Percentiles rank a stretch among this genome's conserved stretches.
phyloP scores from a whole-genome alignment of 2,113 vertebrate genomes.

The Stigmatopora argus region DNA sequence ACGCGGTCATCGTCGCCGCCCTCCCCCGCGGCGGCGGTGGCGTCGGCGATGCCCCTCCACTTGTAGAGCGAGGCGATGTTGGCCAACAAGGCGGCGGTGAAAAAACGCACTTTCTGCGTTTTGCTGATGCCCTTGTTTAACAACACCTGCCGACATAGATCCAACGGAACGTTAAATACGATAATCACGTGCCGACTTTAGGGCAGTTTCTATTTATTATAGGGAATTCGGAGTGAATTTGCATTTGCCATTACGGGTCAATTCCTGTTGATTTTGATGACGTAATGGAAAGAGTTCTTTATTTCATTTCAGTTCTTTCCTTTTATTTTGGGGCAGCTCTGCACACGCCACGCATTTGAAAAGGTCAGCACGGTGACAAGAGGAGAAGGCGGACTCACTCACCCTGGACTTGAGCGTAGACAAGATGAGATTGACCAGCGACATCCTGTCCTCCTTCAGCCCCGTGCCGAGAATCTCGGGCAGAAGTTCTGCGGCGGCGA shows the following conservation, averaged over 20 bases:
- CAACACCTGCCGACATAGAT: constrained; percentile 73
- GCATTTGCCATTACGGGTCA: too few relatives aligned
- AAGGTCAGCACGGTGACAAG: not conserved
- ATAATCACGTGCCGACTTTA: too few relatives aligned
- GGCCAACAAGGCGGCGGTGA: constrained; percentile 75
- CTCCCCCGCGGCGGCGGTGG: constrained; percentile 34
- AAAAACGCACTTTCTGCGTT: constrained; percentile 93
- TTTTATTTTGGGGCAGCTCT: not conserved
- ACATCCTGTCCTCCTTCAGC: constrained; percentile 86
- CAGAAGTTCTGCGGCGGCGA: constrained; percentile 77
- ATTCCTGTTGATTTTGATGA: too few relatives aligned
- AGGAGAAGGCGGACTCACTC: constrained; percentile 11
- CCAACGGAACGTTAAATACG: not conserved
- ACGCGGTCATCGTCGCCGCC: constrained; percentile 61
- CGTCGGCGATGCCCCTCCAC: constrained; percentile 88
- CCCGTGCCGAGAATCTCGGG: constrained; percentile 81
- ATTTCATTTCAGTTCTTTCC: too few relatives aligned
- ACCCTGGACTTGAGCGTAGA: constrained; percentile 85
- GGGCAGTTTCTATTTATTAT: too few relatives aligned
- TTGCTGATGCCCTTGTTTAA: constrained; percentile 83
- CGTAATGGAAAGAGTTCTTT: too few relatives aligned
- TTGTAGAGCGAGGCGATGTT: constrained; percentile 82
- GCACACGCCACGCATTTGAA: not conserved
- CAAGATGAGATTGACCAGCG: constrained; percentile 81
- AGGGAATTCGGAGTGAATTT: too few relatives aligned